Evolutionary conservation across 1,140 invertebrate species (phyloP).

Genomic region (Scaptomyza graminum): DNA sequence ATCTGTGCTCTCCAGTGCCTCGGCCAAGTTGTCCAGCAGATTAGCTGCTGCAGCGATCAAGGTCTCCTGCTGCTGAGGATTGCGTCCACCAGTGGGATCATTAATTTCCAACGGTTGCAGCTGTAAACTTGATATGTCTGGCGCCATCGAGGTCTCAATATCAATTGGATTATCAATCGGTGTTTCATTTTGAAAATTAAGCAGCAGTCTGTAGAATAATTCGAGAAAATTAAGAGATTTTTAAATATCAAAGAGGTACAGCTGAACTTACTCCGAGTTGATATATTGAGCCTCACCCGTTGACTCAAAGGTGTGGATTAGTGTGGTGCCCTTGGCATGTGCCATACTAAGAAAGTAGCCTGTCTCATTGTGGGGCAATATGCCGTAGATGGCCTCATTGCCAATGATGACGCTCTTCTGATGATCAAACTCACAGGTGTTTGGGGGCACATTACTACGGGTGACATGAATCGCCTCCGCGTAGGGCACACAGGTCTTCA

Average conservation of each 20-base stretch:
- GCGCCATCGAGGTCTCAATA: slow-evolving; percentile 70
- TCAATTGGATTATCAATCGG: slow-evolving; percentile 74
- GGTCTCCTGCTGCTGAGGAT: slow-evolving; percentile 66
- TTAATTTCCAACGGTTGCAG: slow-evolving; percentile 62
- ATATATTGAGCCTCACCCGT: slow-evolving; percentile 82
- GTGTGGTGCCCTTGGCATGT: slow-evolving; percentile 76
- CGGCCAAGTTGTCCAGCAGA: slow-evolving; percentile 79
- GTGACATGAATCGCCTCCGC: slow-evolving; percentile 76
- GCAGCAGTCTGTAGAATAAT: slow-evolving; percentile 47
- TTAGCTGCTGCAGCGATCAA: slow-evolving; percentile 65
- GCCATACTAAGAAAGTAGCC: slow-evolving; percentile 79
- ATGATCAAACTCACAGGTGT: slow-evolving; percentile 79
- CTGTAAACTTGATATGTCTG: slow-evolving; percentile 58
- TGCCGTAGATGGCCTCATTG: slow-evolving; percentile 78
- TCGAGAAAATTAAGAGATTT: background rate
- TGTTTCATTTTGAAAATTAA: slow-evolving; percentile 75
- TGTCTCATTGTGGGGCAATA: slow-evolving; percentile 75
- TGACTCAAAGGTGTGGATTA: slow-evolving; percentile 82
- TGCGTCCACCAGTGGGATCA: slow-evolving; percentile 79
- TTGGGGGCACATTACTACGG: slow-evolving; percentile 79
- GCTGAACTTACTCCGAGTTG: slow-evolving; percentile 68
- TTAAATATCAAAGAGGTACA: background rate
- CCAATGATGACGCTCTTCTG: slow-evolving; percentile 83
- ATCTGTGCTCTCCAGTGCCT: slow-evolving; percentile 83
- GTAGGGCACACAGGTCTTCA: slow-evolving; percentile 73